Evolutionary conservation across 2,888 invertebrate species (phyloP).

Genomic region (Frankliniella intonsa): DNA sequence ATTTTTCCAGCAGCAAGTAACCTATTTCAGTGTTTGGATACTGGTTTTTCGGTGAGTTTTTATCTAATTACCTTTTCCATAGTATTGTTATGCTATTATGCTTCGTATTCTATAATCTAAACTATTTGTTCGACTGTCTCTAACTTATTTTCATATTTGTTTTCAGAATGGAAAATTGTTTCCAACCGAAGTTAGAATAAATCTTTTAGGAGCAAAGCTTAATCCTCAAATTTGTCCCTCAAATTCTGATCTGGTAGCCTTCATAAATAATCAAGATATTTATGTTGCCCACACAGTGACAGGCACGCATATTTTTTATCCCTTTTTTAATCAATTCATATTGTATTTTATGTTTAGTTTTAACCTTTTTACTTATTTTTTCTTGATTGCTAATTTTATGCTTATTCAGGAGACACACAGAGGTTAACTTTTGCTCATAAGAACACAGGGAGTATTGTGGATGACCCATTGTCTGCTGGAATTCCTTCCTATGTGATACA

Average conservation of each 20-base stretch:
- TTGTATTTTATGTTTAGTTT: background rate
- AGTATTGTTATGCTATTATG: conserved; percentile 11
- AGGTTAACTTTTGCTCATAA: conserved; percentile 66
- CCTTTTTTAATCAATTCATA: background rate
- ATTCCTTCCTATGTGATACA: conserved; percentile 98
- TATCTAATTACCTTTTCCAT: background rate
- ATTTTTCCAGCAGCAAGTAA: conserved; percentile 88
- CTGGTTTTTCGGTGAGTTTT: conserved; percentile 58
- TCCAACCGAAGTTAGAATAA: conserved; percentile 63
- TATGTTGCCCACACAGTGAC: conserved; percentile 71
- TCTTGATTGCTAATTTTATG: conserved; percentile 23
- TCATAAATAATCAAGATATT: conserved; percentile 83
- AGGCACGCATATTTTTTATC: conserved; percentile 40
- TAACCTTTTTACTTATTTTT: conserved; percentile 9
- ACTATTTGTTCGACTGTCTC: background rate
- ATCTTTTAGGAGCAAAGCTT: conserved; percentile 62
- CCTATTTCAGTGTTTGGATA: conserved; percentile 78
- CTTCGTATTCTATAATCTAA: conserved; percentile 13
- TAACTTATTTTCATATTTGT: conserved; percentile 32
- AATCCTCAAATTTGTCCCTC: conserved; percentile 80
- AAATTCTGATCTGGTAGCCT: conserved; percentile 77
- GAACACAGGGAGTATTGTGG: conserved; percentile 62
- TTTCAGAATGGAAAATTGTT: conserved; percentile 58
- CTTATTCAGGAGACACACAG: conserved; percentile 59
- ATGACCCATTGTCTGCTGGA: conserved; percentile 85